Conservation (phyloP, 2,113 vertebrate genomes). For the Tretioscincus oriximinensis region DNA sequence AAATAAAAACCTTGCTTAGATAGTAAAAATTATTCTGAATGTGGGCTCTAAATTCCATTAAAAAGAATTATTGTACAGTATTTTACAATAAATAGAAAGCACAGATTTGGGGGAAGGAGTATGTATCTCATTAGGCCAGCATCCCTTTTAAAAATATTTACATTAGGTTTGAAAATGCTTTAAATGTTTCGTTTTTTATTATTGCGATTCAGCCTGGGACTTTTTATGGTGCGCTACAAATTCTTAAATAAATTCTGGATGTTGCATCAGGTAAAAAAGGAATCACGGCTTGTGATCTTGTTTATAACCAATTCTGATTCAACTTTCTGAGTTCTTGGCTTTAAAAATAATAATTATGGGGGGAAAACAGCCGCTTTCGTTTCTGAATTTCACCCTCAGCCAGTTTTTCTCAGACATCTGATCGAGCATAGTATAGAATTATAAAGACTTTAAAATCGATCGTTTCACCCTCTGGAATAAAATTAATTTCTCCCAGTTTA, state of each 20-base stretch:
- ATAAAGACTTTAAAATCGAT: fast-evolving
- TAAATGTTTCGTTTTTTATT: too few relatives aligned
- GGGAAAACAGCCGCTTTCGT: background rate
- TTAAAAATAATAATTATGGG: background rate
- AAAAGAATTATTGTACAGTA: background rate
- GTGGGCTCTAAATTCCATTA: background rate
- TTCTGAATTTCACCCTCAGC: background rate
- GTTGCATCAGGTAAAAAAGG: background rate
- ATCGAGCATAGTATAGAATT: too few relatives aligned
- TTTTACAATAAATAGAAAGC: too few relatives aligned
- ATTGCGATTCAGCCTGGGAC: too few relatives aligned
- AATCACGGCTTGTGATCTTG: background rate
- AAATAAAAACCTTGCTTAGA: background rate
- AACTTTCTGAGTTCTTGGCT: background rate
- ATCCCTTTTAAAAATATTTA: background rate
- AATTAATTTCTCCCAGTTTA: too few relatives aligned
- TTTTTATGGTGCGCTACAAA: too few relatives aligned
- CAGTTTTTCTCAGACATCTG: background rate
- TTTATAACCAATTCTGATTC: background rate
- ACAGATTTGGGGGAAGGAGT: too few relatives aligned
- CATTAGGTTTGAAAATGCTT: too few relatives aligned
- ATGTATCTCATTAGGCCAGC: background rate
- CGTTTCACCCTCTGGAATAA: background rate
- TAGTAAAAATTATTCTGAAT: background rate
- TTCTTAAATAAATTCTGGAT: background rate